Conservation (phyloP, 2,888 invertebrate species). For the Drosophila birchii region DNA sequence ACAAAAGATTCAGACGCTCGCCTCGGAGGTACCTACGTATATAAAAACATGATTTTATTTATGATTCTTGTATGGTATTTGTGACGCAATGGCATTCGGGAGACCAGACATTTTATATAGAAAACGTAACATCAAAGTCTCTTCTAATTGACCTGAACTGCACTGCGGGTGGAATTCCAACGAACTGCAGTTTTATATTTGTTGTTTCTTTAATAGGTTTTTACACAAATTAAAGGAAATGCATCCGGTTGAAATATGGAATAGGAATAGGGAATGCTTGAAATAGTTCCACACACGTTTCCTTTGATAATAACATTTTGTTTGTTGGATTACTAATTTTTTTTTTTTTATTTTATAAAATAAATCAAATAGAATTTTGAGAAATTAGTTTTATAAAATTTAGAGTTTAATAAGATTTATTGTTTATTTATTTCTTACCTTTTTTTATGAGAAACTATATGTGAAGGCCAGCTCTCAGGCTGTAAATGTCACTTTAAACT, state of each 20-base stretch:
- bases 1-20: constrained; percentile 26
- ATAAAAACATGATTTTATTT: constrained; percentile 32
- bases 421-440: neutral
- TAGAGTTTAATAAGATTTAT: neutral
- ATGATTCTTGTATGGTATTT: constrained; percentile 2
- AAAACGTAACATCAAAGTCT: constrained; percentile 18
- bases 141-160: constrained; percentile 19
- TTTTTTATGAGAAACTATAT: neutral
- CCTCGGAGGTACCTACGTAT: constrained; percentile 7
- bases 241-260: neutral
- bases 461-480: neutral
- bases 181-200: constrained; percentile 9
- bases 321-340: neutral
- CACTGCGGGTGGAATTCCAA: constrained; percentile 15
- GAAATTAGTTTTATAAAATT: too few species aligned
- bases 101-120: constrained; percentile 7
- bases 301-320: neutral
- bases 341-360: neutral
- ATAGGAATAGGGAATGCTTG: neutral
- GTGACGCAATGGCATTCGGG: constrained; percentile 28
- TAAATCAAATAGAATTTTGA: neutral
- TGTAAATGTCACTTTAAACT: constrained; percentile 36
- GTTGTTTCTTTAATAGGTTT: neutral
- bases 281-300: constrained; percentile 5
- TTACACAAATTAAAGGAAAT: constrained; percentile 15